Evolutionary conservation across 2,888 invertebrate genomes (phyloP), one percentile per base, ranked within the genome.

Genomic region (Crioceris asparagi): DNA sequence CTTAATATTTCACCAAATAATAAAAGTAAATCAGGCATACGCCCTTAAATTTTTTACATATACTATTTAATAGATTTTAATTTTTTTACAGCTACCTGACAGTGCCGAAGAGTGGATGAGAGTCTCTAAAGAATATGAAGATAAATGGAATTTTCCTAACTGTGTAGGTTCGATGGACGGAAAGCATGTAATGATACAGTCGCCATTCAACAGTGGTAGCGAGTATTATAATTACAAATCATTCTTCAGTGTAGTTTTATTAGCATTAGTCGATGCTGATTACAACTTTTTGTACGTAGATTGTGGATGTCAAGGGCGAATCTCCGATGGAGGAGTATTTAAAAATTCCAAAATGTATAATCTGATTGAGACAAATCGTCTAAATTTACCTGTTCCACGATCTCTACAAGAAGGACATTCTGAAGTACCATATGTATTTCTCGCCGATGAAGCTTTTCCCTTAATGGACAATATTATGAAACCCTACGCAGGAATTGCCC

Each of bases 161-260:
- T 25, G 26, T 7, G 11, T 25, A 4, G 7, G 26, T 3, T n/a
- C 59, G 3, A 4, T 25, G 4, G 32, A 31, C 12, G 17, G 32
- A 17, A 31, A 31, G 17, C 32, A 31, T 31, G 11, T 31, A 4
- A 17, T 17, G 11, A 15, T 25, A 12, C 26, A 25, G 12, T n/a
- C 26, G 4, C 26, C 26, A 25, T 11, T 4, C n/a, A 25, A 25
- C 7, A 25, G 26, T 4, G n/a, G 17, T 5, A 31, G 32, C 17
- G 10, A 16, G 7, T 17, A 17, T 17, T 31, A 17, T 12, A 31
- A 31, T 18, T 31, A 31, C 17, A 62, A 60, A 50, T 35, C 19
- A 1, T 44, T 44, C 43, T 53, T 54, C 38, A 59, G 56, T 39
- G 50, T 59, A 21, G 59, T 64, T 3, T 44, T 64, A 29, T 47